Percentiles rank a stretch among this genome's conserved stretches.
These are phyloP conservation scores for Cettia cetti DNA, from an alignment of 2,113 vertebrate genomes.

Conservation along the genomic window DNA sequence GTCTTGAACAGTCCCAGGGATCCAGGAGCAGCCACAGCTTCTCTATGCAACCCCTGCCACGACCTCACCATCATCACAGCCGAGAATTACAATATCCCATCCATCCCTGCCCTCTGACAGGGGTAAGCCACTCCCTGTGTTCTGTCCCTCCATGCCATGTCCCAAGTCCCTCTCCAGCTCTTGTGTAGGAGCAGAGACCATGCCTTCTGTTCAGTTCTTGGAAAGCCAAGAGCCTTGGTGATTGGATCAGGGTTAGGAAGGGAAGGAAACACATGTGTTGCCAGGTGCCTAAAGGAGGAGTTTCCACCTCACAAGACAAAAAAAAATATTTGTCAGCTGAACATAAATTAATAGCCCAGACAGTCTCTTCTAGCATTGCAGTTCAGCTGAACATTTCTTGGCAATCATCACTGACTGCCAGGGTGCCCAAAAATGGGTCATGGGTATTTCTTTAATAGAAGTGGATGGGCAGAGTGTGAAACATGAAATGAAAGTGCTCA, in stretches of 20 bases:
- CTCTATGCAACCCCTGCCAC: not conserved
- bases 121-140: not conserved
- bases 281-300: accelerated
- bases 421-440: not conserved
- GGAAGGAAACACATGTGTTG: not conserved
- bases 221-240: not conserved
- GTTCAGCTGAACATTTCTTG: not conserved
- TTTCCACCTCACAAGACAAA: not conserved
- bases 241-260: not conserved
- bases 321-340: not conserved
- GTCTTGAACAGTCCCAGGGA: not conserved
- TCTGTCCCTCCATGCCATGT: not conserved
- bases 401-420: not conserved
- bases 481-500: not conserved
- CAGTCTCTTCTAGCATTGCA: not conserved
- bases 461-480: not conserved
- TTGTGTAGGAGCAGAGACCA: not conserved
- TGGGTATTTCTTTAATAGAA: not conserved
- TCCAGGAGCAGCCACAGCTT: not conserved
- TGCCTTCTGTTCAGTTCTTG: not conserved
- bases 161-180: not conserved
- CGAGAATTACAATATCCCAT: not conserved
- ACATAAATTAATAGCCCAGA: not conserved
- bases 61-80: not conserved
- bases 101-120: accelerated